Percentiles rank a stretch among this genome's conserved stretches.
phyloP scores from a whole-genome alignment of 2,888 invertebrate species.

The Dryadula phaetusa region DNA sequence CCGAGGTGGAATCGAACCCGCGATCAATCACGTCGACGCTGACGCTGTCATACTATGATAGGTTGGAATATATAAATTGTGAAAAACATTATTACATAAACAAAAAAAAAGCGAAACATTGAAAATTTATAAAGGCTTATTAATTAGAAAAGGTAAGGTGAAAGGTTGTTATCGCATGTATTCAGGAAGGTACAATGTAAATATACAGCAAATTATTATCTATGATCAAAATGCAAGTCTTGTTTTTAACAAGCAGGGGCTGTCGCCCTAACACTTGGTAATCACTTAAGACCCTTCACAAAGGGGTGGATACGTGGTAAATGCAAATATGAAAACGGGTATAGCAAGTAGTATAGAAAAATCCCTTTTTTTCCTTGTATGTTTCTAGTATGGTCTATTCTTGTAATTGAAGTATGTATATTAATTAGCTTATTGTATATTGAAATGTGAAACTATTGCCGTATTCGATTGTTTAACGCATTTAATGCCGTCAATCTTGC shows the following conservation, averaged over 20 bases:
- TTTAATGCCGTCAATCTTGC: too few species aligned
- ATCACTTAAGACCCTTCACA: conserved; percentile 56
- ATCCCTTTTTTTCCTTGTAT: neutral
- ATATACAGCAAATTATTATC: conserved; percentile 34
- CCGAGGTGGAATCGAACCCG: too few species aligned
- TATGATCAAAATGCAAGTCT: conserved; percentile 42
- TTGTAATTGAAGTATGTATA: neutral
- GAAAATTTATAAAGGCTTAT: conserved; percentile 1
- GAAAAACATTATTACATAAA: too few species aligned
- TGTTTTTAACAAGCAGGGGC: conserved; percentile 52
- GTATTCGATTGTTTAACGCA: too few species aligned
- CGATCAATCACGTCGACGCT: too few species aligned
- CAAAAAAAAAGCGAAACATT: too few species aligned
- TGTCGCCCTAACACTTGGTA: conserved; percentile 50
- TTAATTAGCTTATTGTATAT: neutral
- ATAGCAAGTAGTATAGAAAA: conserved; percentile 10
- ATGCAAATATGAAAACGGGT: conserved; percentile 29
- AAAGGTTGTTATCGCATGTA: conserved; percentile 4
- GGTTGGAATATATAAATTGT: too few species aligned
- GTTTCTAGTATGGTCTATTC: neutral
- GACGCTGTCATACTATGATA: too few species aligned
- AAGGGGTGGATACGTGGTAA: conserved; percentile 47
- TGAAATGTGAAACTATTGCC: too few species aligned
- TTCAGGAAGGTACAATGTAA: conserved; percentile 24
- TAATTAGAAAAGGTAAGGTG: conserved; percentile 11